Base-by-base conservation (phyloP, 30 jellyfish, hydroid and myxozoan genomes). In the Aurelia aurita region DNA sequence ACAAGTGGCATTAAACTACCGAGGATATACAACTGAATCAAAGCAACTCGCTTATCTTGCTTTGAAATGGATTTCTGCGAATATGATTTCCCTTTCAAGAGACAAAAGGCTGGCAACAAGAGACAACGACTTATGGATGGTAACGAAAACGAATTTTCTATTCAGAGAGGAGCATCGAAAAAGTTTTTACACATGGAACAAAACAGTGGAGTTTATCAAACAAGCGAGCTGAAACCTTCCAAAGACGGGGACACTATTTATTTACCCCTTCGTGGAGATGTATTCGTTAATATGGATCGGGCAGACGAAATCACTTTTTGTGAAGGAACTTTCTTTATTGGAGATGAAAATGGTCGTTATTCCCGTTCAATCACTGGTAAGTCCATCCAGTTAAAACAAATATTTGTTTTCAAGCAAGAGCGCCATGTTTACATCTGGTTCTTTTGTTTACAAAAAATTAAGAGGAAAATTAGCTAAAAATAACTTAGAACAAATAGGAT, bases 231-330 rank as follows among this genome's bases (percentile, higher is more conserved):
- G 72, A 74, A 74, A 15, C 63, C 55, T 13, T 74, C 86, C 55
- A 51, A 74, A 74, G 86, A 72, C 25, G 84, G 84, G 39, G 70
- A 51, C 21, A 74, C 86, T 29, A 22, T 74, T 10, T 74, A 46
- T 74, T 46, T 54, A 53, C 86, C 86, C 0, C 45, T 74, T 51
- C 28, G 45, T 74, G 86, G 86, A 25, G 86, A 74, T 22, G 28
- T 74, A 12, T 74, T 74, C 22, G 72, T 74, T 25, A 74, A 74
- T 27, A 22, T 74, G 51, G 45, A 74, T 3, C 62, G 63, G 13
- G 86, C 86, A 18, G 86, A 74, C 28, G 86, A 74, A 35, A 74
- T 74, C 19, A 46, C 86, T 12, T 74, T 74, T 61, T 3, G 34
- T 14, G 86, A 74, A 47, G 86, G 86, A 15, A 21, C 31, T 16